phyloP scores from a whole-genome alignment of 2,797 vertebrate species.

The Heterohyrax brucei region DNA sequence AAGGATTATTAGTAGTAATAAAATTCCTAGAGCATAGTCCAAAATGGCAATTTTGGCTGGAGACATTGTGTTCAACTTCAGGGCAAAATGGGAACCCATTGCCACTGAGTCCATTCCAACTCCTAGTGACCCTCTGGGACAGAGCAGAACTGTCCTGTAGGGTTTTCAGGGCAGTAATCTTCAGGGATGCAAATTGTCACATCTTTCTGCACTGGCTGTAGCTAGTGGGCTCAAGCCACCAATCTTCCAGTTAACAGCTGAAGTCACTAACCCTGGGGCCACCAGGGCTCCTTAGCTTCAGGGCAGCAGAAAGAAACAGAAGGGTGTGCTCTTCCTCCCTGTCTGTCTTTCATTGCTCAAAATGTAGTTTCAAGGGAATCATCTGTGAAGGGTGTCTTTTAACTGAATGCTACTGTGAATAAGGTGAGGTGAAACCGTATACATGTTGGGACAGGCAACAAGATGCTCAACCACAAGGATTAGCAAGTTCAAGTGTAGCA shows the following conservation, averaged over 20 bases:
- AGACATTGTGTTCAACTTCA: background rate
- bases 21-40: background rate
- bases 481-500: conserved; percentile 70
- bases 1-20: conserved; percentile 21
- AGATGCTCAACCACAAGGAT: background rate
- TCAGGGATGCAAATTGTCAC: background rate
- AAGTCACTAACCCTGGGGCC: background rate
- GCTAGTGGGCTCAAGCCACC: background rate
- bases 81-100: too few relatives aligned
- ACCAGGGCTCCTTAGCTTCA: background rate
- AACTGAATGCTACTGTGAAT: background rate
- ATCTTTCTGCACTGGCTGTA: background rate
- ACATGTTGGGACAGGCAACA: background rate
- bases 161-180: background rate
- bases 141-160: too few relatives aligned
- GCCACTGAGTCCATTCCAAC: too few relatives aligned
- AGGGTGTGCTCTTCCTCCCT: rapidly evolving
- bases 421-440: background rate
- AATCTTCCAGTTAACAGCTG: too few relatives aligned
- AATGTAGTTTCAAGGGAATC: background rate
- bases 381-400: background rate
- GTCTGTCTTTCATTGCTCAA: background rate
- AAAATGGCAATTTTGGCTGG: background rate
- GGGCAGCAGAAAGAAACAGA: background rate
- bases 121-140: too few relatives aligned